These are phyloP conservation scores for Drosophila merina DNA, from an alignment of 2,888 invertebrate species.

Conservation along the genomic window DNA sequence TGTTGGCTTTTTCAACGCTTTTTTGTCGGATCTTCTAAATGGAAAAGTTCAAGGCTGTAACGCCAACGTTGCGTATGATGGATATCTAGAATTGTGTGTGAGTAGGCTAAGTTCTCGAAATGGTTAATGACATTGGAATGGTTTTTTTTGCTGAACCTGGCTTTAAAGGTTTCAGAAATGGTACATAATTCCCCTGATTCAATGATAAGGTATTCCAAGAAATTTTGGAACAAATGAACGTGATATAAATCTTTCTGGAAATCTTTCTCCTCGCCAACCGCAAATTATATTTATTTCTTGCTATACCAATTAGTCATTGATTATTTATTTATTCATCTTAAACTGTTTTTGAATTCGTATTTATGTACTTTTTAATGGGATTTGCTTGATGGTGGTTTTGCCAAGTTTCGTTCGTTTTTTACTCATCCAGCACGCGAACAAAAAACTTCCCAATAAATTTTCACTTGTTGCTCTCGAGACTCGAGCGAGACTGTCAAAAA, in stretches of 20 bases:
- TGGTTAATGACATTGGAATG: constrained; percentile 8
- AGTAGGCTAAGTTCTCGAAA: constrained; percentile 43
- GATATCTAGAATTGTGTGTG: constrained; percentile 48
- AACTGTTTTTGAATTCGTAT: constrained; percentile 26
- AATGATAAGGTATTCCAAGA: neutral
- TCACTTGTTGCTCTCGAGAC: constrained; percentile 50
- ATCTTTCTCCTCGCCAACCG: neutral
- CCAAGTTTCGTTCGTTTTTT: constrained; percentile 16
- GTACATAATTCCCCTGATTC: neutral
- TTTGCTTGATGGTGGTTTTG: constrained; percentile 20
- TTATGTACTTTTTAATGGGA: constrained; percentile 23
- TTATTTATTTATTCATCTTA: constrained; percentile 18
- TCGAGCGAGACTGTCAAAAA: constrained; percentile 27
- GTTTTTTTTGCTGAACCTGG: too few species aligned
- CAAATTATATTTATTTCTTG: constrained; percentile 10
- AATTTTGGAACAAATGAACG: neutral
- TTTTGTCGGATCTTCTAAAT: constrained; percentile 2
- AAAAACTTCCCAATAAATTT: constrained; percentile 47
- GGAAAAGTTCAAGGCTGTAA: constrained; percentile 57
- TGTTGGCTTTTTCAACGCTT: constrained; percentile 5
- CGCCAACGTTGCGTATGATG: constrained; percentile 44
- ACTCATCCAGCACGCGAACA: constrained; percentile 33
- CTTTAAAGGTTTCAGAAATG: neutral
- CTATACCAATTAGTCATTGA: constrained; percentile 21
- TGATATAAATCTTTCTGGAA: neutral